Conservation (phyloP, 2,797 vertebrate species). For the Lepidocolaptes lacrymiger region DNA sequence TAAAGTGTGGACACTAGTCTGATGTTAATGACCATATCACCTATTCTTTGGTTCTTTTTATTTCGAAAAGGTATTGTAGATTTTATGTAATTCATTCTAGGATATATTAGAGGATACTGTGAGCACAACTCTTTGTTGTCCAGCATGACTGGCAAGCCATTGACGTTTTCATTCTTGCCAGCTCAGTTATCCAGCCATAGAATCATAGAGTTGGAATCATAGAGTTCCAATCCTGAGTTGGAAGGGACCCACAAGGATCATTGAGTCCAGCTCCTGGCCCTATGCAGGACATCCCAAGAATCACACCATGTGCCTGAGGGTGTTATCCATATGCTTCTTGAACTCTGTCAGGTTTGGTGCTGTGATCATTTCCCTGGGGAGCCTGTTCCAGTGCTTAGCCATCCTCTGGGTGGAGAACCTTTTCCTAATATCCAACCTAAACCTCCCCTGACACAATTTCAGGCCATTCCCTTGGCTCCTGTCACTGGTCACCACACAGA, state of each 20-base stretch:
- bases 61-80: neutral
- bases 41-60: neutral
- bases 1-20: neutral
- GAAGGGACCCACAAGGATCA: neutral
- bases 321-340: neutral
- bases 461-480: rapidly evolving
- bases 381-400: rapidly evolving
- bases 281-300: neutral
- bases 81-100: neutral
- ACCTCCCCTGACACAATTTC: neutral
- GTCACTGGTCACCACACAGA: rapidly evolving
- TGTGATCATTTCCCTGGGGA: neutral
- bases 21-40: neutral
- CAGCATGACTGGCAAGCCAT: neutral
- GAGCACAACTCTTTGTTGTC: neutral
- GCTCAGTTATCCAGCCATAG: neutral
- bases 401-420: neutral
- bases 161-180: neutral
- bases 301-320: too few relatives aligned
- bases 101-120: neutral
- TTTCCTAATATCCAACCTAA: neutral
- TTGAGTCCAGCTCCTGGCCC: neutral
- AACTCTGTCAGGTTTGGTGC: neutral
- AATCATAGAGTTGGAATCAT: neutral
- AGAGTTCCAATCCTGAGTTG: neutral